Percentiles rank a stretch among this genome's conserved stretches.
phyloP scores from a whole-genome alignment of 1,140 invertebrate species.

The Drosophila equinoxialis region DNA sequence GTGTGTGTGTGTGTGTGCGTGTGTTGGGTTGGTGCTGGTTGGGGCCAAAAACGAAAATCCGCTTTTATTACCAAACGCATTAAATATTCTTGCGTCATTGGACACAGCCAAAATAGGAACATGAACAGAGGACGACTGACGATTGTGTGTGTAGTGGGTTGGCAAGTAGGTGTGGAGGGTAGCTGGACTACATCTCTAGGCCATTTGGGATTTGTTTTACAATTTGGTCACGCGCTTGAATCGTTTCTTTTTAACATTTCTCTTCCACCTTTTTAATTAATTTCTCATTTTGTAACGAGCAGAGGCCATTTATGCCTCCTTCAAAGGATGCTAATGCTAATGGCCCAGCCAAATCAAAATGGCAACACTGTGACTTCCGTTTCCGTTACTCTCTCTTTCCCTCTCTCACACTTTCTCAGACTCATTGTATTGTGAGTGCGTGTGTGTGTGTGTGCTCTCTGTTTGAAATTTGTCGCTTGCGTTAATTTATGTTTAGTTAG shows the following conservation, averaged over 20 bases:
- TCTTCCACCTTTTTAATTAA: slow-evolving; percentile 73
- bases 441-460: background rate
- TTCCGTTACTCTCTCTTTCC: slow-evolving; percentile 34
- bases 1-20: slow-evolving; percentile 19
- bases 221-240: slow-evolving; percentile 65
- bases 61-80: slow-evolving; percentile 73
- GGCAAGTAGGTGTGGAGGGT: background rate
- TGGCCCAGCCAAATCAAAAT: slow-evolving; percentile 71
- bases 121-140: slow-evolving; percentile 3
- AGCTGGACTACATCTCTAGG: slow-evolving; percentile 29
- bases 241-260: slow-evolving; percentile 58
- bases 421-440: slow-evolving; percentile 6
- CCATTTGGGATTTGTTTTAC: slow-evolving; percentile 66
- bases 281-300: slow-evolving; percentile 49
- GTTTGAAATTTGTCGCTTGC: slow-evolving; percentile 67
- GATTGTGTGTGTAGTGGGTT: background rate
- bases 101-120: slow-evolving; percentile 27
- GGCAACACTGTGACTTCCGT: slow-evolving; percentile 68
- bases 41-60: slow-evolving; percentile 59
- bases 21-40: background rate
- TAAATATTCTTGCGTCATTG: slow-evolving; percentile 77
- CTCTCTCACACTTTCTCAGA: background rate
- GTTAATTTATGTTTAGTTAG: slow-evolving; percentile 66
- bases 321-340: slow-evolving; percentile 49
- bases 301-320: slow-evolving; percentile 56